Percentiles rank a stretch among this genome's conserved stretches.
Conservation (phyloP, 2,888 invertebrate genomes). For the Cataglyphis rosenhaueri region DNA sequence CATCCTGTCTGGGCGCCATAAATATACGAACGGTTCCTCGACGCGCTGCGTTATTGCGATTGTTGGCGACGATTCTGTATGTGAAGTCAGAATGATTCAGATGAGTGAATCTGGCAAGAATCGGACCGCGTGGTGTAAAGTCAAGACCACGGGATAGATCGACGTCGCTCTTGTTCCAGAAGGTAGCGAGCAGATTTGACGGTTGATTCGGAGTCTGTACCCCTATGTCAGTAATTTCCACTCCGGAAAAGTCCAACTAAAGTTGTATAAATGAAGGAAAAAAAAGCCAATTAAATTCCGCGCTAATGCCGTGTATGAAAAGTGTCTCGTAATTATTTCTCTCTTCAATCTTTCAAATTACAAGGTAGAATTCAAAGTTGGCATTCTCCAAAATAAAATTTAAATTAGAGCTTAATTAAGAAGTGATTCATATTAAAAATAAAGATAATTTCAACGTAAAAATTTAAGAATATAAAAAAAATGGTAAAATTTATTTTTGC, state of each 20-base stretch:
- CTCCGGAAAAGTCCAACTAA: conserved; percentile 89
- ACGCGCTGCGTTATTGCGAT: conserved; percentile 85
- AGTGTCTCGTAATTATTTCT: neutral
- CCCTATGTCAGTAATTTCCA: conserved; percentile 88
- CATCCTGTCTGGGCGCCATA: conserved; percentile 89
- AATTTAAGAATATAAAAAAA: neutral
- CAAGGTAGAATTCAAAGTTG: neutral
- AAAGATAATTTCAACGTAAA: conserved; percentile 6
- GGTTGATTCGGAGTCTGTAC: conserved; percentile 86
- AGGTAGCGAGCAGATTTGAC: conserved; percentile 88
- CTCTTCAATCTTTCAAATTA: conserved; percentile 7
- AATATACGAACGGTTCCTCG: conserved; percentile 91
- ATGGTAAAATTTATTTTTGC: neutral
- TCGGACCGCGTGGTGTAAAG: conserved; percentile 91
- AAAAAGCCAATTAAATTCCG: conserved; percentile 32
- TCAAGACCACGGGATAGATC: conserved; percentile 93
- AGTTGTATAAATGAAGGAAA: neutral
- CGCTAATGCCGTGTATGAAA: neutral
- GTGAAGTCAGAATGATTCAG: conserved; percentile 91
- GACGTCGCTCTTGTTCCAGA: conserved; percentile 93
- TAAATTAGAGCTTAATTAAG: conserved; percentile 20
- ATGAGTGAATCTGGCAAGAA: conserved; percentile 92
- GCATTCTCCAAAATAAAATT: neutral
- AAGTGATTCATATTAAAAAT: neutral
- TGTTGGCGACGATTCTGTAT: conserved; percentile 89